Conservation (phyloP, 2,113 vertebrate species). For the Anarhynchus alexandrinus region DNA sequence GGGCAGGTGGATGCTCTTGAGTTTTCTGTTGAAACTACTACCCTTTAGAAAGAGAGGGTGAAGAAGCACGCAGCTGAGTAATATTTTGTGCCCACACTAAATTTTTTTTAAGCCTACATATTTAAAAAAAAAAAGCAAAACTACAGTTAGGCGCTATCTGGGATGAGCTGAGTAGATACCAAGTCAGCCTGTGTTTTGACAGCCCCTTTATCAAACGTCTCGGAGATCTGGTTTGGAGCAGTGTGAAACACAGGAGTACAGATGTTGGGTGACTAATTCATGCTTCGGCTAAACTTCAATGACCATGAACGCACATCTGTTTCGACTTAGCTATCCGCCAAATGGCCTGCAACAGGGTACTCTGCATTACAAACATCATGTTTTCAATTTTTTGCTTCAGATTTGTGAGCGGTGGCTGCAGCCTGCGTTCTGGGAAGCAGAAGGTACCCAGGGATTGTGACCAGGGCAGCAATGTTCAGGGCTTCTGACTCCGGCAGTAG, state of each 20-base stretch:
- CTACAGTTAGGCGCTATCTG: background rate
- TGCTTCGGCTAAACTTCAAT: background rate
- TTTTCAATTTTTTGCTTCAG: background rate
- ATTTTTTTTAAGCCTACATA: background rate
- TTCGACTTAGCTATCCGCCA: background rate
- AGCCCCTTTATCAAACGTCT: background rate
- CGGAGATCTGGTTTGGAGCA: background rate
- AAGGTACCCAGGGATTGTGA: background rate
- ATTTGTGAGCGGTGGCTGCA: background rate
- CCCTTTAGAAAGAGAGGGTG: background rate
- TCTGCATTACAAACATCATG: background rate
- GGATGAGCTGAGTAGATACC: background rate
- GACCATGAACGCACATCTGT: background rate
- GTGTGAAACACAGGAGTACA: background rate
- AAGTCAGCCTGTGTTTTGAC: background rate
- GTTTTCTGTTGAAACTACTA: background rate
- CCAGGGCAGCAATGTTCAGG: background rate
- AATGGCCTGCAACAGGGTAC: background rate
- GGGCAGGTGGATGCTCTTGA: slow-evolving; percentile 23
- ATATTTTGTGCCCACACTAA: background rate
- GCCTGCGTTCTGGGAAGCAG: background rate
- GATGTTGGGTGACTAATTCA: slow-evolving; percentile 4
- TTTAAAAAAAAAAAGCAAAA: background rate
- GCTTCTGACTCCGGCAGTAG: background rate
- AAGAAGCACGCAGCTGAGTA: background rate